Base-by-base conservation (phyloP, 2,113 vertebrate species). In the Taurulus bubalis region DNA sequence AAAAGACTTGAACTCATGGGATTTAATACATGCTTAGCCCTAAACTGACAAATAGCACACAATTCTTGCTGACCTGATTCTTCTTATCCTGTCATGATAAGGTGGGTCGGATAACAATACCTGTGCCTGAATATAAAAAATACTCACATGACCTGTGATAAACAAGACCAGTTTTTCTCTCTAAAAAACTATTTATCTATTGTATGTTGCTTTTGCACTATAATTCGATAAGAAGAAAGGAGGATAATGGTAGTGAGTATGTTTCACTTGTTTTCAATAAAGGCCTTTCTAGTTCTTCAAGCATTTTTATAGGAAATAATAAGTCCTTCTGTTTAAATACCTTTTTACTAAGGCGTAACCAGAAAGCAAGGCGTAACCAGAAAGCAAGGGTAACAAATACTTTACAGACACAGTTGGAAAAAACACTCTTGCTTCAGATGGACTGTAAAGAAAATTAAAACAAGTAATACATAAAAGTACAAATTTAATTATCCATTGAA, bases 31-130 rank as follows among this genome's bases (percentile, higher is more conserved):
- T 20, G 36, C 51, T 85, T 45, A 79, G 76, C 67, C 63, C 47
- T 20, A 30, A 53, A 83, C 76, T 77, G 80, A 88, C 66, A 85
- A 83, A 83, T 56, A 83, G 59, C 80, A 59, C 66, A 80, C 60
- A 80, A 75, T 63, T 85, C 86, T 87, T 8, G 4, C 59, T 92
- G 90, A 90, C 90, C 90, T 85, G 75, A 85, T 87, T 90, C 82
- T 75, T 81, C 82, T 88, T 85, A 89, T 86, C 76, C 86, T 82
- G 68, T 86, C 79, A 58, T 8, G 55, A 78, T 73, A 88, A 89
- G 73, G 79, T 85, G 45, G 38, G 20, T 40, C 15, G 49, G 77
- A 85, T 89, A 82, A 73, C 30, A 59, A 45, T 82, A 87, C 70
- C 59, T 87, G 16, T 58, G 49, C 36, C 79, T 45, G 53, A 67